These are phyloP conservation scores for Orycteropus afer DNA, from an alignment of 2,113 vertebrate species.

Conservation along the genomic window DNA sequence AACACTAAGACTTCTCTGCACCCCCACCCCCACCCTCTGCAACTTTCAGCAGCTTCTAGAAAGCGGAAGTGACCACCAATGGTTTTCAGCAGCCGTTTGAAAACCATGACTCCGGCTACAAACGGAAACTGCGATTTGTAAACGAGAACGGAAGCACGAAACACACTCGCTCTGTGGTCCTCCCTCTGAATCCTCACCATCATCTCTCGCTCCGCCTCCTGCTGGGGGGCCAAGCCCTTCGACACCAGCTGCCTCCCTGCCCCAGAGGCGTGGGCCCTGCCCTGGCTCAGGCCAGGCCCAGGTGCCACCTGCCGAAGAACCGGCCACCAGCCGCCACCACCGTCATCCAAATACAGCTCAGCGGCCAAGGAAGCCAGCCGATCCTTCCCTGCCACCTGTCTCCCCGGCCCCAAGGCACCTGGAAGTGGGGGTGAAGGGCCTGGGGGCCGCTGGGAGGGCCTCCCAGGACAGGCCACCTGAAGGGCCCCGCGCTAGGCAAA, in stretches of 20 bases:
- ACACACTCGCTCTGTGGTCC: background rate
- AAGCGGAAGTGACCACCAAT: conserved; percentile 77
- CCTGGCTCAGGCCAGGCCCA: background rate
- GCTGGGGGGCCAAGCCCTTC: background rate
- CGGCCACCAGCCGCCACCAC: background rate
- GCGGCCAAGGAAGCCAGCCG: background rate
- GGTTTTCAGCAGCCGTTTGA: conserved; percentile 75
- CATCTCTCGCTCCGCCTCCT: background rate
- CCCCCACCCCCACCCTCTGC: conserved; percentile 47
- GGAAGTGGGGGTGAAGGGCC: conserved; percentile 12
- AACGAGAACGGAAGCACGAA: conserved; percentile 61
- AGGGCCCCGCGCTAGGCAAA: background rate
- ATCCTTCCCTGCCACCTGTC: background rate
- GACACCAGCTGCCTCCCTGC: background rate
- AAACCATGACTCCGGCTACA: conserved; percentile 60
- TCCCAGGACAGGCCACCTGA: background rate
- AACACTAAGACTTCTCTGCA: background rate
- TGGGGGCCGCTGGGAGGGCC: background rate
- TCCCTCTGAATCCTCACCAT: background rate
- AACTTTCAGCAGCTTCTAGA: conserved; percentile 65
- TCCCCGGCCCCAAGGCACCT: background rate
- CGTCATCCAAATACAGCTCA: background rate
- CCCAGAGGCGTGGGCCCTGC: background rate
- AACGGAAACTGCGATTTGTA: conserved; percentile 71
- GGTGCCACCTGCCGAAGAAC: background rate